phyloP scores from a whole-genome alignment of 2,113 vertebrate species.

The Nothobranchius furzeri region DNA sequence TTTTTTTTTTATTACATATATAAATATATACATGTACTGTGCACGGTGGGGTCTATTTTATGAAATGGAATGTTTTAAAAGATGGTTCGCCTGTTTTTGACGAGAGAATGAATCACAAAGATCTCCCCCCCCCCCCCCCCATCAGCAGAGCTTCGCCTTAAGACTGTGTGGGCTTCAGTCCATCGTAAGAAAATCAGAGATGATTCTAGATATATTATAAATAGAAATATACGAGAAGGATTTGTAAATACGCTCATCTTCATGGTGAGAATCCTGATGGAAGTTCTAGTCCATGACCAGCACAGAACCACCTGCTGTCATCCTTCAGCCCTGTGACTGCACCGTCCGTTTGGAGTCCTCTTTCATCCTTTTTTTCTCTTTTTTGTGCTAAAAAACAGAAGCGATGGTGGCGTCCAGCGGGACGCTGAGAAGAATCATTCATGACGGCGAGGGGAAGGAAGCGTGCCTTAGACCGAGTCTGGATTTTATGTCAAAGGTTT shows the following conservation, averaged over 20 bases:
- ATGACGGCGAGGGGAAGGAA: constrained; percentile 45
- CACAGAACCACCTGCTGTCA: constrained; percentile 4
- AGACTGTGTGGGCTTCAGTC: constrained; percentile 89
- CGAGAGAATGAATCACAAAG: constrained; percentile 61
- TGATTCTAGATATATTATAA: constrained; percentile 71
- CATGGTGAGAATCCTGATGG: constrained; percentile 79
- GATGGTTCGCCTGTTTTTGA: constrained; percentile 81
- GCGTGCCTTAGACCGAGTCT: constrained; percentile 79
- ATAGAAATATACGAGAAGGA: constrained; percentile 69
- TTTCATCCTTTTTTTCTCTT: constrained; percentile 35
- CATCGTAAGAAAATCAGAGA: constrained; percentile 82
- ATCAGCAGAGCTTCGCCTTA: constrained; percentile 97
- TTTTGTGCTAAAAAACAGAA: constrained; percentile 33
- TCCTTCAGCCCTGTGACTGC: constrained; percentile 6
- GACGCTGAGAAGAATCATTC: constrained; percentile 18
- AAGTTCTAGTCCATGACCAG: constrained; percentile 46
- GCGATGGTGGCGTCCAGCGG: constrained; percentile 40
- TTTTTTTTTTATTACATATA: constrained; percentile 36
- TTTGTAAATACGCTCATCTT: constrained; percentile 94
- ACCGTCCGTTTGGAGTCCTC: constrained; percentile 9
- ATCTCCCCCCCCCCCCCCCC: constrained; percentile 51
- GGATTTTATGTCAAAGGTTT: constrained; percentile 30
- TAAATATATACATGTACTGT: constrained; percentile 17
- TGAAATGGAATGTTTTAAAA: constrained; percentile 79
- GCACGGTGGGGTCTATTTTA: constrained; percentile 77